Percentiles rank a stretch among this genome's conserved stretches.
These are phyloP conservation scores for Arrhamphus sclerolepis DNA, from an alignment of 2,797 vertebrate genomes.

Conservation along the genomic window DNA sequence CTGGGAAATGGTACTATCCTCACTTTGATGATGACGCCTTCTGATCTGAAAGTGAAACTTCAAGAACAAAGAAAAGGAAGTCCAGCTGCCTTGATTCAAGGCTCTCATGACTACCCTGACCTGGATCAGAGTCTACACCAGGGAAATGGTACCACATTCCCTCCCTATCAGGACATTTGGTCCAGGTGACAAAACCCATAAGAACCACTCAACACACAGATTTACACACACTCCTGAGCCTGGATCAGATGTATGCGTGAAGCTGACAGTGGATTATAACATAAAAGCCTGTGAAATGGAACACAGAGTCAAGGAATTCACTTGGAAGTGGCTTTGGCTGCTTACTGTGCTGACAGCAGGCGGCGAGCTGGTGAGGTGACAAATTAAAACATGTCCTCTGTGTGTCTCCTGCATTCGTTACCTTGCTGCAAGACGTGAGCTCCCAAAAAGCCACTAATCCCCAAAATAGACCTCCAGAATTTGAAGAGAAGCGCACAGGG, in stretches of 20 bases:
- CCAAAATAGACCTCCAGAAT: slow-evolving; percentile 39
- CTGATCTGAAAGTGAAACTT: too few species aligned
- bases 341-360: slow-evolving; percentile 4
- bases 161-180: slow-evolving; percentile 4
- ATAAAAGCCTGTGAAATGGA: slow-evolving; percentile 48
- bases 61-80: too few species aligned
- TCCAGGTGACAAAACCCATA: slow-evolving; percentile 6
- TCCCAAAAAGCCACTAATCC: slow-evolving; percentile 35
- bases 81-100: too few species aligned
- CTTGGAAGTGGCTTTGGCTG: slow-evolving; percentile 27
- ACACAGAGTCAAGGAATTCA: slow-evolving; percentile 32
- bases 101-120: too few species aligned
- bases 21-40: too few species aligned
- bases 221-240: slow-evolving; percentile 9
- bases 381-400: slow-evolving; percentile 63
- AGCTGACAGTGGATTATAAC: slow-evolving; percentile 45
- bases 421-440: slow-evolving; percentile 39
- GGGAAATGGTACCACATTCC: neutral
- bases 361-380: slow-evolving; percentile 45
- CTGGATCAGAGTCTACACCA: neutral
- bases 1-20: too few species aligned
- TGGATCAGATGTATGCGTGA: slow-evolving; percentile 44
- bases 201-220: slow-evolving; percentile 7
- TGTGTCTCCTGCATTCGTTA: slow-evolving; percentile 43
- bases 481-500: slow-evolving; percentile 12